phyloP scores from a whole-genome alignment of 2,797 vertebrate species.

The Ispidina lecontei region DNA sequence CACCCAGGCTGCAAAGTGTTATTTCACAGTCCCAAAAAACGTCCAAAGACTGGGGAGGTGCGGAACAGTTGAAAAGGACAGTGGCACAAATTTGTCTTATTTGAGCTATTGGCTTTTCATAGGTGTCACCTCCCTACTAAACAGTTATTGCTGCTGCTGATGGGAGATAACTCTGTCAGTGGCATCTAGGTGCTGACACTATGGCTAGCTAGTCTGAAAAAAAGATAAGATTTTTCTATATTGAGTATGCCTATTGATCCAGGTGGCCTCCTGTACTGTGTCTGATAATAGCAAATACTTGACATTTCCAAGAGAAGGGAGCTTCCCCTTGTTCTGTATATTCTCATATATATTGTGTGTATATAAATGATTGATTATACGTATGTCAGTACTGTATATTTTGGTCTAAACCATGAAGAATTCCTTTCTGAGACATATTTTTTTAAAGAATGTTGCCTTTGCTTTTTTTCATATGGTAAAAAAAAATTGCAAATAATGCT shows the following conservation, averaged over 20 bases:
- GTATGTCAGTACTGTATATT: fast-evolving
- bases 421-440: background rate
- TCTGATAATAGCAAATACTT: conserved; percentile 19
- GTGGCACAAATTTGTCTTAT: background rate
- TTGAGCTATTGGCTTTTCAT: background rate
- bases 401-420: background rate
- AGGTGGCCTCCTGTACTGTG: conserved; percentile 23
- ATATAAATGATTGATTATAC: background rate
- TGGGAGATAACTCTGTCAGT: conserved; percentile 52
- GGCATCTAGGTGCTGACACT: conserved; percentile 58
- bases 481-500: background rate
- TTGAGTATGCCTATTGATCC: conserved; percentile 60
- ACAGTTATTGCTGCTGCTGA: background rate
- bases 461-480: background rate
- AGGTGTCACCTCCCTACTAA: background rate
- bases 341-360: background rate
- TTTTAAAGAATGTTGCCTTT: background rate
- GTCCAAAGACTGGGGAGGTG: fast-evolving
- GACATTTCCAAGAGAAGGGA: background rate
- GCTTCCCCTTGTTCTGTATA: background rate
- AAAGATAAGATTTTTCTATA: conserved; percentile 62
- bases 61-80: background rate
- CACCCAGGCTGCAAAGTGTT: background rate
- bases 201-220: background rate
- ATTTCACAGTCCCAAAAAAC: background rate